Percentiles rank a stretch among this genome's conserved stretches.
phyloP scores from a whole-genome alignment of 2,797 vertebrate species.

The Lutjanus argentimaculatus region DNA sequence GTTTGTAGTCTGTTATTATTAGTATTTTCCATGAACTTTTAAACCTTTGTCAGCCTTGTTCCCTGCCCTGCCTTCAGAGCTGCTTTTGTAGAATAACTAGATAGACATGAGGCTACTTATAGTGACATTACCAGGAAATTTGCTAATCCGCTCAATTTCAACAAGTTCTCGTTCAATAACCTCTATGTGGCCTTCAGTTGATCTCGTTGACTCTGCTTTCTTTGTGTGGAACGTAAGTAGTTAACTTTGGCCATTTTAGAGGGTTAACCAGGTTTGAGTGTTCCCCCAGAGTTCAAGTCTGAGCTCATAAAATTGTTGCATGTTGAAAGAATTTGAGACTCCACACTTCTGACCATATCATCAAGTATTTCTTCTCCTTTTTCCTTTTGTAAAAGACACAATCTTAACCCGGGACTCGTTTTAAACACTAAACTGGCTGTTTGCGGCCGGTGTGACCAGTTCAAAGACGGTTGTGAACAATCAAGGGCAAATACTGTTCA shows the following conservation, averaged over 20 bases:
- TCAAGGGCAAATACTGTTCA: constrained; percentile 50
- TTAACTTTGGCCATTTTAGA: constrained; percentile 64
- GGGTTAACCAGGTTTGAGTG: background rate
- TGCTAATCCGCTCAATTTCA: constrained; percentile 47
- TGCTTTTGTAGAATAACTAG: constrained; percentile 79
- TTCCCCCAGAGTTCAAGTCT: constrained; percentile 19
- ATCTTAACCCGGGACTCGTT: constrained; percentile 6
- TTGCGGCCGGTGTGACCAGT: constrained; percentile 14
- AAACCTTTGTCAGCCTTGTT: constrained; percentile 80
- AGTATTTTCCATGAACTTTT: constrained; percentile 75
- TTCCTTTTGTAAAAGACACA: constrained; percentile 40
- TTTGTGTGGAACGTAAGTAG: constrained; percentile 31
- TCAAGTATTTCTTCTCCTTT: constrained; percentile 17
- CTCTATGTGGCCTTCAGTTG: constrained; percentile 81
- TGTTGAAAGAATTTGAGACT: constrained; percentile 51
- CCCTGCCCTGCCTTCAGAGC: constrained; percentile 75
- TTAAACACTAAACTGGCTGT: constrained; percentile 15
- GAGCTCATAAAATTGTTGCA: constrained; percentile 55
- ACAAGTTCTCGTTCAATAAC: constrained; percentile 65
- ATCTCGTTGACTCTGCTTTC: constrained; percentile 55
- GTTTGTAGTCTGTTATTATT: constrained; percentile 67
- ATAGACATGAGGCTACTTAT: constrained; percentile 56
- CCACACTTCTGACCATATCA: constrained; percentile 15
- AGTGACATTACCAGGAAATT: constrained; percentile 55
- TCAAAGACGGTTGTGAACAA: constrained; percentile 44